A percentile compares a stretch with the other conserved stretches of the same genome.
Conservation (phyloP, 2,113 vertebrate species). For the Campylomormyrus numenius region DNA sequence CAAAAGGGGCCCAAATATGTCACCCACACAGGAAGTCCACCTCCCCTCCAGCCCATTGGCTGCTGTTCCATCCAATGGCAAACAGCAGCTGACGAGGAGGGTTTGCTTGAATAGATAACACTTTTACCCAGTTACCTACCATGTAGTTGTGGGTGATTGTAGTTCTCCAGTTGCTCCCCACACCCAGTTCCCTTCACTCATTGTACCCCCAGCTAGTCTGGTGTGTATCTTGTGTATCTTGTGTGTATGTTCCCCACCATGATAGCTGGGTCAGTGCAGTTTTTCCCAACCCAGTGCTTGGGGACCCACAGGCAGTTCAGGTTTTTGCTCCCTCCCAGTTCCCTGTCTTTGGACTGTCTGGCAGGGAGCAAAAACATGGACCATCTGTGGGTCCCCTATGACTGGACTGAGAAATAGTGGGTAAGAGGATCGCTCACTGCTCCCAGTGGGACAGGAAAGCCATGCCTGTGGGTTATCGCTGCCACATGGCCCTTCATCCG, state of each 20-base stretch:
- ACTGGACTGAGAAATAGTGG: neutral
- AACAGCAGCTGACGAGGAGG: constrained; percentile 27
- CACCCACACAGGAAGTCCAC: constrained; percentile 39
- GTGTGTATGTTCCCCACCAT: neutral
- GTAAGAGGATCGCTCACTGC: neutral
- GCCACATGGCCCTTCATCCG: neutral
- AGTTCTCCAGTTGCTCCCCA: neutral
- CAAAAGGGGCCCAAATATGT: constrained; percentile 30
- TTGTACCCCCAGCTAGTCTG: neutral
- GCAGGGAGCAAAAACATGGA: neutral
- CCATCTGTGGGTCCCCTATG: neutral
- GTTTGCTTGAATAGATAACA: constrained; percentile 25
- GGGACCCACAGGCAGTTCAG: neutral
- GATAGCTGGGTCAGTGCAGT: neutral
- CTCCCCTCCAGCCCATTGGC: constrained; percentile 40
- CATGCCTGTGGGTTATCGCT: neutral
- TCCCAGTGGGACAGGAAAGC: neutral
- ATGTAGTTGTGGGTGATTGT: neutral
- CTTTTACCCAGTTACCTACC: neutral
- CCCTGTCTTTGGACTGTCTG: neutral
- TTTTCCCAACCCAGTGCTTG: neutral
- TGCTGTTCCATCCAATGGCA: constrained; percentile 28
- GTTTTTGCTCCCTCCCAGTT: neutral
- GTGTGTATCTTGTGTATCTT: neutral
- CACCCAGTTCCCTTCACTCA: neutral